Evolutionary conservation across 2,797 vertebrate species (phyloP).

Genomic region (Manis javanica): DNA sequence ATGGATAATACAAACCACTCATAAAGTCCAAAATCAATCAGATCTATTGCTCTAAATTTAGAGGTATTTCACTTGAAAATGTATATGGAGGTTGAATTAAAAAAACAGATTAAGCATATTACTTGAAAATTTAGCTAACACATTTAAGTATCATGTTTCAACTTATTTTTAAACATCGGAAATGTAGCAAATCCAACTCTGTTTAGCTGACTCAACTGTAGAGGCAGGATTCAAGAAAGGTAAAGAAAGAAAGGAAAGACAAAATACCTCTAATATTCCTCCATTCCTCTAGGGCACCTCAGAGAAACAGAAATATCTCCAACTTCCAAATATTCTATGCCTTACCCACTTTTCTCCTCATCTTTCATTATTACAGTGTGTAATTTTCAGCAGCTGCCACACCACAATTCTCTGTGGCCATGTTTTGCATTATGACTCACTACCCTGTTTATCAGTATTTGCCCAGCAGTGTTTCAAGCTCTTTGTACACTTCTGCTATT

Average conservation of each 20-base stretch:
- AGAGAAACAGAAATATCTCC: not conserved
- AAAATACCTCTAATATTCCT: not conserved
- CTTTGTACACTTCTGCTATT: slow-evolving; percentile 48
- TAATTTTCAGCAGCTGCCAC: not conserved
- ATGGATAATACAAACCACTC: not conserved
- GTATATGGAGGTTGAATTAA: not conserved
- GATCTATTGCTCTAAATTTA: not conserved
- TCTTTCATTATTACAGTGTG: not conserved
- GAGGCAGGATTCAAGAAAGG: not conserved
- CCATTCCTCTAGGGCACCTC: not conserved
- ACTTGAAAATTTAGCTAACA: not conserved
- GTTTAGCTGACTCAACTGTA: not conserved
- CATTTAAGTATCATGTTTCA: not conserved
- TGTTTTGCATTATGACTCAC: not conserved
- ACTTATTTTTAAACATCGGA: not conserved
- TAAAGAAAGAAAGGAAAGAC: not conserved
- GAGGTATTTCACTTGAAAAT: not conserved
- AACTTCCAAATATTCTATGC: not conserved
- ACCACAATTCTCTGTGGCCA: not conserved
- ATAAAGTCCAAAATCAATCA: not conserved
- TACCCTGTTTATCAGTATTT: not conserved
- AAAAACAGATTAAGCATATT: not conserved
- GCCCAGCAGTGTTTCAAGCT: not conserved
- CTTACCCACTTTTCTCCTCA: not conserved
- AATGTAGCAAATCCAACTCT: not conserved